Percentiles rank a stretch among this genome's conserved stretches.
Conservation (phyloP, 2,113 vertebrate genomes). For the Pseudopipra pipra region DNA sequence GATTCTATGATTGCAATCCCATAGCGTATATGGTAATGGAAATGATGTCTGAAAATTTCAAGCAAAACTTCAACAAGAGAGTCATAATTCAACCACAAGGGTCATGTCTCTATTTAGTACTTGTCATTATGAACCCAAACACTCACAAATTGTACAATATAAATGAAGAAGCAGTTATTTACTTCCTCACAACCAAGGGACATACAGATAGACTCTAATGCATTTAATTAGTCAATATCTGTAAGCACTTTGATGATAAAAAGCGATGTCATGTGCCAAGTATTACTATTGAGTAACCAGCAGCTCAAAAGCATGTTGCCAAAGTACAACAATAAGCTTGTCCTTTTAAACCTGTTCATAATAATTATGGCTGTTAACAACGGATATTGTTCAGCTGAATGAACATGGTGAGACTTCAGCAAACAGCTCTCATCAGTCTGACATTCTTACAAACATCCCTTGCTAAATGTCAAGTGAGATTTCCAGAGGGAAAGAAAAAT, state of each 20-base stretch:
- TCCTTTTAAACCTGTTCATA: conserved; percentile 61
- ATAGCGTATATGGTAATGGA: not conserved
- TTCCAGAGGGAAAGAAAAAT: conserved; percentile 61
- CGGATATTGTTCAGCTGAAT: conserved; percentile 54
- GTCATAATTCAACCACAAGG: not conserved
- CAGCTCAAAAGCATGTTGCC: conserved; percentile 29
- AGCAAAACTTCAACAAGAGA: not conserved
- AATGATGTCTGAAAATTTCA: not conserved
- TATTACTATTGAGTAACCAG: not conserved
- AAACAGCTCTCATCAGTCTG: conserved; percentile 75
- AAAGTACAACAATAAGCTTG: conserved; percentile 50
- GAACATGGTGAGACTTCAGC: conserved; percentile 48
- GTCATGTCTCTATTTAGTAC: not conserved
- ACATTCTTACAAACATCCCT: conserved; percentile 71
- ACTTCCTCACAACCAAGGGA: not conserved
- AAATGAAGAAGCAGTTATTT: not conserved
- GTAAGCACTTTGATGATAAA: not conserved
- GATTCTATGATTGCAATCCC: not conserved
- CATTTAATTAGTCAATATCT: not conserved
- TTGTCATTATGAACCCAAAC: not conserved
- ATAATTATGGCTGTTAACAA: conserved; percentile 70
- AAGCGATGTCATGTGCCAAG: not conserved
- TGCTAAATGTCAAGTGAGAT: conserved; percentile 75
- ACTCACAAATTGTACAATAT: not conserved
- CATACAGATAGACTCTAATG: not conserved